Conservation (phyloP, 1,140 invertebrate genomes). For the Neodiprion virginianus region DNA sequence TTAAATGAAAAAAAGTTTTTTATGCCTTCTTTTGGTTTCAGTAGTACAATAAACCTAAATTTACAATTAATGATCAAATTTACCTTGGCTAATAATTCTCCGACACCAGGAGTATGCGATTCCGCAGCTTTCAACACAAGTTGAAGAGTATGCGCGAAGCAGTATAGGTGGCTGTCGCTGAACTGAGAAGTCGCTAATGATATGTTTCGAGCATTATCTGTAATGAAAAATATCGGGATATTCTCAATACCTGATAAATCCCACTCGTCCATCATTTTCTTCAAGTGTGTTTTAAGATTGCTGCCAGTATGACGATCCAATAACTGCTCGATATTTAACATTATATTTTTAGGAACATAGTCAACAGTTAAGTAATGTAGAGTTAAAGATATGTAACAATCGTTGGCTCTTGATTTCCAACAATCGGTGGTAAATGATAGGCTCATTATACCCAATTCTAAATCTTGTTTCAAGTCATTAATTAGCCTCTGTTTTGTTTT, state of each 20-base stretch:
- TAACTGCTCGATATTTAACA: conserved; percentile 12
- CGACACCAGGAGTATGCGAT: not conserved
- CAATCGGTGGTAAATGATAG: conserved; percentile 20
- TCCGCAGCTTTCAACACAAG: conserved; percentile 15
- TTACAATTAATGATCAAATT: no score
- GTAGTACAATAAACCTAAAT: not conserved
- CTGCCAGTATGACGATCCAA: conserved; percentile 17
- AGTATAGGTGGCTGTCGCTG: conserved; percentile 17
- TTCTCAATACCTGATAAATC: conserved; percentile 11
- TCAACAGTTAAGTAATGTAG: conserved; percentile 21
- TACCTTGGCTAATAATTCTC: not conserved
- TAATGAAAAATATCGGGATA: conserved; percentile 9
- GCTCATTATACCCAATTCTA: conserved; percentile 15
- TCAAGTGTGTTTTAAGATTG: conserved; percentile 9
- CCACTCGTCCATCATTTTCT: conserved; percentile 15
- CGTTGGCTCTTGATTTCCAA: conserved; percentile 14
- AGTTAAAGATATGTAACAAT: conserved; percentile 23
- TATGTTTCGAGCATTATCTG: conserved; percentile 25
- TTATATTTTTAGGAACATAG: conserved; percentile 15
- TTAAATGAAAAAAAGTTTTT: not conserved
- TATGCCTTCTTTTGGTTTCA: not conserved
- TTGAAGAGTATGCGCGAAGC: conserved; percentile 22
- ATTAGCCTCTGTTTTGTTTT: conserved; percentile 15
- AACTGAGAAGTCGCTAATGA: not conserved
- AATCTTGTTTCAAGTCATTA: conserved; percentile 9